phyloP scores from a whole-genome alignment of 2,113 vertebrate genomes.

The Galbula dea region DNA sequence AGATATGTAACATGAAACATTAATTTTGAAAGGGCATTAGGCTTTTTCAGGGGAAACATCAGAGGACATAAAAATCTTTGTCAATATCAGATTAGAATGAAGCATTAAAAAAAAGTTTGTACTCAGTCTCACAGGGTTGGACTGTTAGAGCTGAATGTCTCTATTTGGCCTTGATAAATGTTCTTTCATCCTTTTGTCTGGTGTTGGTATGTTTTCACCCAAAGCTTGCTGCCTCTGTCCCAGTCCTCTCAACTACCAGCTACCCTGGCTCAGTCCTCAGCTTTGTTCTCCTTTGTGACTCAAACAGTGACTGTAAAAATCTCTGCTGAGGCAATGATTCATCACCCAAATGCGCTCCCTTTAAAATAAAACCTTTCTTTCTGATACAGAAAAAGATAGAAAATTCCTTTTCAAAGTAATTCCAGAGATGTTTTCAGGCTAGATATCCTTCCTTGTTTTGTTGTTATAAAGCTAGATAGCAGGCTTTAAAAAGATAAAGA shows the following conservation, averaged over 20 bases:
- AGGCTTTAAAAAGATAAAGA: not conserved
- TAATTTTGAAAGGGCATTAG: not conserved
- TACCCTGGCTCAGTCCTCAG: not conserved
- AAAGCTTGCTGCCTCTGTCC: not conserved
- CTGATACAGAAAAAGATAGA: not conserved
- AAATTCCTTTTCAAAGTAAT: slow-evolving; percentile 13
- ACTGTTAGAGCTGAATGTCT: not conserved
- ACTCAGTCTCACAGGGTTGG: not conserved
- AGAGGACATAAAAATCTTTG: slow-evolving; percentile 22
- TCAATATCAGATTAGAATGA: slow-evolving; percentile 47
- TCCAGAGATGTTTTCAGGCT: not conserved
- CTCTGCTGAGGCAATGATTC: slow-evolving; percentile 40
- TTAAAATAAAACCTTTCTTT: slow-evolving; percentile 17
- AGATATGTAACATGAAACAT: not conserved
- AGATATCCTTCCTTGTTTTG: not conserved
- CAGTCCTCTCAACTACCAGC: not conserved
- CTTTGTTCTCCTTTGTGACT: slow-evolving; percentile 46
- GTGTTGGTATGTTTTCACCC: slow-evolving; percentile 3
- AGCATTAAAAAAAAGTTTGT: not conserved
- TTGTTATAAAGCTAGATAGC: not conserved
- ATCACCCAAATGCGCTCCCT: slow-evolving; percentile 16
- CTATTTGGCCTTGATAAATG: slow-evolving; percentile 40
- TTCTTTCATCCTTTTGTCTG: slow-evolving; percentile 30
- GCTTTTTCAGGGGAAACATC: slow-evolving; percentile 2
- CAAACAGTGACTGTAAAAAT: slow-evolving; percentile 12